Evolutionary conservation across 2,888 invertebrate genomes (phyloP), one percentile per base, ranked within the genome.

Genomic region (Meteorus cinctellus): DNA sequence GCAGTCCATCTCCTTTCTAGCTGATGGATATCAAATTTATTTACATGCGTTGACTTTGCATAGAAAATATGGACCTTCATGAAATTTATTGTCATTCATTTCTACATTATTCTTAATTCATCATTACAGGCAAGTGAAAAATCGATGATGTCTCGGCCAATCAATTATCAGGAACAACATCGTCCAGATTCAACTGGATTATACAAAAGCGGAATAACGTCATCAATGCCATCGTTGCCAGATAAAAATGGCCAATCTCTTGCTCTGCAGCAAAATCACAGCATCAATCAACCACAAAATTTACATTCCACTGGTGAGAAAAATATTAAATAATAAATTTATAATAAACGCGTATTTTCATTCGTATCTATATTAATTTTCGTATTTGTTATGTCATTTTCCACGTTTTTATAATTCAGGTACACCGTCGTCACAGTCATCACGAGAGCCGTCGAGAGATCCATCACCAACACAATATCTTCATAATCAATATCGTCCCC

Each of bases 371-470:
- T 24, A 69, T 60, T 31, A 27, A 45, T 69, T 1, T 16, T n/a
- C 29, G 12, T 31, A 60, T 63, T 59, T 34, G 34, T 34, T 72
- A 55, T 71, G 1, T n/a, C 16, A 66, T 45, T 14, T 77, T 83
- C 1, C 75, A 34, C 8, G 5, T 12, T 41, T 41, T 41, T 41
- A 8, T 41, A 1, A 8, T 12, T 2, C 41, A 90, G 90, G 89
- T 75, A 89, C 89, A 36, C 85, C 90, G 34, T 90, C 90, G 6
- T 89, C 90, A 12, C 89, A 90, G 68, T 90, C 90, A 24, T 92
- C 92, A 2, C 86, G 88, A 70, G 88, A 87, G 77, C 90, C 91
- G 6, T 83, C 89, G 79, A 81, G 88, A 81, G 82, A 90, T 83
- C 84, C 89, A 78, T 83, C 90, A 82, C 87, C 91, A 84, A 89